Conservation (phyloP, 2,888 invertebrate genomes). For the Dryobotodes eremita region DNA sequence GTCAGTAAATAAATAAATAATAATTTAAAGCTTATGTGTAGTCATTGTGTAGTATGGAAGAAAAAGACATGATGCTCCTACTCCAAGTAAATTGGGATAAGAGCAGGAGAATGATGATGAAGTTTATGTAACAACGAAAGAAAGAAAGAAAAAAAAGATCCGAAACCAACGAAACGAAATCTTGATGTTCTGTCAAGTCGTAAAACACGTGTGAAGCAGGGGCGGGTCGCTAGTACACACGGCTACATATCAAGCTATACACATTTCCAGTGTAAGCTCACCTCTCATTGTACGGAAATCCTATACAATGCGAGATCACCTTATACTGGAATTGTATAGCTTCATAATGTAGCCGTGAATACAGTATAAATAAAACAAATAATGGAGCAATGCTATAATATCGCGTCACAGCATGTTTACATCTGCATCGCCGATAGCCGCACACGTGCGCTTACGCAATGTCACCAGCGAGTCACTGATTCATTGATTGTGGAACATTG, state of each 20-base stretch:
- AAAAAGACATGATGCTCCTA: background rate
- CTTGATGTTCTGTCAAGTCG: background rate
- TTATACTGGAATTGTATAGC: no score
- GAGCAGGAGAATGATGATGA: background rate
- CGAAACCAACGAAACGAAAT: no score
- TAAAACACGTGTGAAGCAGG: background rate
- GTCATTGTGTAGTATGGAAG: background rate
- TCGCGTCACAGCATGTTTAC: constrained; percentile 60
- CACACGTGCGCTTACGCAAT: constrained; percentile 69
- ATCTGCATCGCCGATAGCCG: constrained; percentile 56
- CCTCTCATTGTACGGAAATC: no score
- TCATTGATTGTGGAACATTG: constrained; percentile 64
- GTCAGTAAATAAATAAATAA: background rate
- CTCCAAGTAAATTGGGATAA: background rate
- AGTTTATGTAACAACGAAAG: no score
- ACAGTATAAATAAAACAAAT: constrained; percentile 29
- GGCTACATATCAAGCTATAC: no score
- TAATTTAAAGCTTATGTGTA: background rate
- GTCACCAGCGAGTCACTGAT: constrained; percentile 58
- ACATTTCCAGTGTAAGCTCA: no score
- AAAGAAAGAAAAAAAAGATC: no score
- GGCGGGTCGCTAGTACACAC: background rate
- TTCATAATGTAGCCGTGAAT: no score
- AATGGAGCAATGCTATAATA: constrained; percentile 33
- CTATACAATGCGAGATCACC: no score